Conservation (phyloP, 2,113 vertebrate genomes). For the Cyrtonyx montezumae region DNA sequence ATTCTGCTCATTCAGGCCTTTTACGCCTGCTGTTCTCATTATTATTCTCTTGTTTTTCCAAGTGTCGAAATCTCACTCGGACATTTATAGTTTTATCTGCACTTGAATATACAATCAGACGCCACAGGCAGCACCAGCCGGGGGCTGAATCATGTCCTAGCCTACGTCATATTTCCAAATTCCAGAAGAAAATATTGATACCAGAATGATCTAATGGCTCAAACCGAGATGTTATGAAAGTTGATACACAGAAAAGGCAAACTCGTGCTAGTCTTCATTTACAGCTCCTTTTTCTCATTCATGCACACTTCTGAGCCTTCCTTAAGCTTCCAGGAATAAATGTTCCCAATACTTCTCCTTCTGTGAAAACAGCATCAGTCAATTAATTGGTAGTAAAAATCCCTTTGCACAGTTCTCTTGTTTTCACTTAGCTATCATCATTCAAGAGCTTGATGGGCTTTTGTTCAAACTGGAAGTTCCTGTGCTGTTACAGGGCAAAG, state of each 20-base stretch:
- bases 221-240: not conserved
- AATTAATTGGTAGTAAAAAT: not conserved
- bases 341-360: not conserved
- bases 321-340: not conserved
- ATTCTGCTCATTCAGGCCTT: conserved; percentile 31
- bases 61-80: not conserved
- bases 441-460: not conserved
- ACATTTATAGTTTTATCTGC: conserved; percentile 32
- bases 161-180: not conserved
- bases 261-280: not conserved
- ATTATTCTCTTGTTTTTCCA: conserved; percentile 32
- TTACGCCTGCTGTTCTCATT: conserved; percentile 10
- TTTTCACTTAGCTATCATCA: not conserved
- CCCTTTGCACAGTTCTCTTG: not conserved
- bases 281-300: not conserved
- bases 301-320: not conserved
- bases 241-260: not conserved
- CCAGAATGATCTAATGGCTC: not conserved
- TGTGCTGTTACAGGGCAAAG: not conserved
- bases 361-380: not conserved
- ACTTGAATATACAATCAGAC: conserved; percentile 18
- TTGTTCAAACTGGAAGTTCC: not conserved
- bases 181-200: not conserved
- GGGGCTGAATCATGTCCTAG: not conserved
- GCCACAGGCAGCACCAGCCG: not conserved